Evolutionary conservation across 2,888 invertebrate genomes (phyloP).

Genomic region (Spilarctia lutea): DNA sequence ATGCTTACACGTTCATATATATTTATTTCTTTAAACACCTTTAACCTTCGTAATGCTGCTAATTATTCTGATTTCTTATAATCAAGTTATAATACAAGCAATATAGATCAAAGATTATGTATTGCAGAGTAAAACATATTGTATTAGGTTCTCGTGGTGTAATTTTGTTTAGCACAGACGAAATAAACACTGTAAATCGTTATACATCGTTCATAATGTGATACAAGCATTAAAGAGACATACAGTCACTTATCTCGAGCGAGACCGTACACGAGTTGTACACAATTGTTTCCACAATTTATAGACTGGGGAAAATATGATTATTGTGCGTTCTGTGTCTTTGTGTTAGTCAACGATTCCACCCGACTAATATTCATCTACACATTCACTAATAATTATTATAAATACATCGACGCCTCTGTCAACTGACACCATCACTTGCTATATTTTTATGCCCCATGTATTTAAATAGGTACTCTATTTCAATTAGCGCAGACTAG

Average conservation of each 20-base stretch:
- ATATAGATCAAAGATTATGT: no score
- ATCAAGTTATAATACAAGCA: not conserved
- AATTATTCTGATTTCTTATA: not conserved
- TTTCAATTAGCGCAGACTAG: not conserved
- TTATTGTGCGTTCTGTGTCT: slow-evolving; percentile 7
- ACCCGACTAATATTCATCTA: slow-evolving; percentile 1
- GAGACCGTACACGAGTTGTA: not conserved
- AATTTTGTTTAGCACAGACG: not conserved
- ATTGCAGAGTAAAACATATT: no score
- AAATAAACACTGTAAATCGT: not conserved
- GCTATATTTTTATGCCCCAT: not conserved
- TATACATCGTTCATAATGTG: not conserved
- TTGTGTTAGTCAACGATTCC: not conserved
- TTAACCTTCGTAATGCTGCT: no score
- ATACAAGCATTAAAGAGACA: not conserved
- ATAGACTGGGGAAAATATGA: not conserved
- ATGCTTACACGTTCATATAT: no score
- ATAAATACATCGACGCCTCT: slow-evolving; percentile 27
- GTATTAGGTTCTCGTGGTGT: not conserved
- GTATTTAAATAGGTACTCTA: not conserved
- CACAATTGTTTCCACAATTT: not conserved
- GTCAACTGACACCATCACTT: not conserved
- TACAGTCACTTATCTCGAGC: not conserved
- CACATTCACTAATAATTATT: slow-evolving; percentile 29
- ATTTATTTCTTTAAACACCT: no score